Base-by-base conservation (phyloP, 1,140 invertebrate genomes). In the Trigoniulus corallinus region DNA sequence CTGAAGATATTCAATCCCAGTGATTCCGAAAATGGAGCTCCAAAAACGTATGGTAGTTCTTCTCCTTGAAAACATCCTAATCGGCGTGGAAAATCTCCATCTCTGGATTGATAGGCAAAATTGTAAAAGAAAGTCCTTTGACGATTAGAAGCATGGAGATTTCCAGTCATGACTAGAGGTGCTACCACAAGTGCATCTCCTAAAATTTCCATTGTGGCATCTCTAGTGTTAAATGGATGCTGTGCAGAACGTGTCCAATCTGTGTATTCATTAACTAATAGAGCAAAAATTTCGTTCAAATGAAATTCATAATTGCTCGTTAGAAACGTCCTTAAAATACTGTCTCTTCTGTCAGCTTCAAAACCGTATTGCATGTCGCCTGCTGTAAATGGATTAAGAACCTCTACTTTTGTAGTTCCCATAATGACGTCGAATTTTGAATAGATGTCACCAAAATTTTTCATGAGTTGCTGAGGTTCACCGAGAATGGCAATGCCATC, bases 221-320 rank as follows among this genome's bases (percentile, higher is more conserved):
- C 89, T 39, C 93, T 76, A 0, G 92, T 84, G 67, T 84, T 86
- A 56, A 89, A 83, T 23, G 88, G 88, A 76, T 93, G 87, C 61
- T 89, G 85, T 7, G 88, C 79, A 1, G 89, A 87, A 56, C 84
- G 74, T 61, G 93, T 88, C 92, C 92, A 96, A 64, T 96, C 89
- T 1, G 88, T 95, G 66, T 98, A 98, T 64, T 97, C 89, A 67
- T 97, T 95, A 56, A 96, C 82, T 22, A 94, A 81, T 37, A 93
- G 95, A 60, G 93, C 89, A 68, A 92, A 93, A 64, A 98, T 95
- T 67, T 98, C 92, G 59, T 88, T 91, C 54, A 94, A 74, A 66
- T 97, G 92, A 69, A 88, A 91, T 61, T 81, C 82, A n/a, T 81
- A 78, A 64, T 89, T 83, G 64, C 88, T 84, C 21, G 88, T 82